phyloP scores from a whole-genome alignment of 2,888 invertebrate species.

The Physocephala rufipes region DNA sequence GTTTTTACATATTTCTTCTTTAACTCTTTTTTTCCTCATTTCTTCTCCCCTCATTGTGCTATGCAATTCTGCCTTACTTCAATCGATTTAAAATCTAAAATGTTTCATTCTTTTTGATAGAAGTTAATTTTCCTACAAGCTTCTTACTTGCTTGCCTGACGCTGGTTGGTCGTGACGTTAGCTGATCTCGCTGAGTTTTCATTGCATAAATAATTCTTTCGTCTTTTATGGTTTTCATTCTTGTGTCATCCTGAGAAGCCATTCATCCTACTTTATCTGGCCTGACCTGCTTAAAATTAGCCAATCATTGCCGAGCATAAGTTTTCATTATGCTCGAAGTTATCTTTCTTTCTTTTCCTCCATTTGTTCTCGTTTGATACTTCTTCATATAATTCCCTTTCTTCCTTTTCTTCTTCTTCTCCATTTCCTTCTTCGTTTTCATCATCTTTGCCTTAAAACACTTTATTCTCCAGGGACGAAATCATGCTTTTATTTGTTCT shows the following conservation, averaged over 20 bases:
- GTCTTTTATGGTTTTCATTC: no score
- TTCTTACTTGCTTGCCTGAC: no score
- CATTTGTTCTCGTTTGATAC: not conserved
- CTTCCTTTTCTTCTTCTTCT: not conserved
- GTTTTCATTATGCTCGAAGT: conserved; percentile 40
- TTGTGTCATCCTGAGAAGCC: not conserved
- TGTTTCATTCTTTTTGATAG: no score
- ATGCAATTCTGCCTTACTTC: no score
- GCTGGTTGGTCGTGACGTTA: no score
- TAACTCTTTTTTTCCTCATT: no score
- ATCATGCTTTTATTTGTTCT: conserved; percentile 25
- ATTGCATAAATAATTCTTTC: no score
- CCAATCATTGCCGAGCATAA: conserved; percentile 47
- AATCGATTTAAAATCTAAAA: no score
- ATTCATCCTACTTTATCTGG: conserved; percentile 1
- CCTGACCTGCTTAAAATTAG: conserved; percentile 42
- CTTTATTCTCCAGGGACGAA: conserved; percentile 13
- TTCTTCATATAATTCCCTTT: not conserved
- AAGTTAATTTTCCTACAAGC: no score
- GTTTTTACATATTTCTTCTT: no score
- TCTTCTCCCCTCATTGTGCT: no score
- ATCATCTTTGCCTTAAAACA: not conserved
- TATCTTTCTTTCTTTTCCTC: not conserved
- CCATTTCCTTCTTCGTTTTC: not conserved
- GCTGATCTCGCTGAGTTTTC: no score